Evolutionary conservation across 2,888 invertebrate species (phyloP).

Genomic region (Corbicula japonica): DNA sequence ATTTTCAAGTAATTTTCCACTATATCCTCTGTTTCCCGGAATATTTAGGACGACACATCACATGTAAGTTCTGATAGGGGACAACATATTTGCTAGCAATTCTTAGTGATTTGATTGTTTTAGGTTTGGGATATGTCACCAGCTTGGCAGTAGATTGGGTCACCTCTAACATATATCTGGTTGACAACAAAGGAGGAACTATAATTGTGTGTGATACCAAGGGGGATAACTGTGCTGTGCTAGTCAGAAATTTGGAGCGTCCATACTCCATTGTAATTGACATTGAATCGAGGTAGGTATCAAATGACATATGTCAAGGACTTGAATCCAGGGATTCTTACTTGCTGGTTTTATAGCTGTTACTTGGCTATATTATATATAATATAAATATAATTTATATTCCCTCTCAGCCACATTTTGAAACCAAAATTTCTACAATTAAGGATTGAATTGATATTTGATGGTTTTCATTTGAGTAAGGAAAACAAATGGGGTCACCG

Average conservation of each 20-base stretch:
- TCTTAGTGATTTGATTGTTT: neutral
- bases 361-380: neutral
- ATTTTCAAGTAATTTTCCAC: neutral
- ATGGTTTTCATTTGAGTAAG: neutral
- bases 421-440: neutral
- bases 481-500: too few species aligned
- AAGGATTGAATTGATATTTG: neutral
- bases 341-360: neutral
- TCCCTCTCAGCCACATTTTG: neutral
- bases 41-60: neutral
- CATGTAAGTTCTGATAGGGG: neutral
- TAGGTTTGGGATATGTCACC: slow-evolving; percentile 26
- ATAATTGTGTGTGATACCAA: slow-evolving; percentile 43
- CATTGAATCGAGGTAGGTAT: slow-evolving; percentile 9
- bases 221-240: slow-evolving; percentile 46
- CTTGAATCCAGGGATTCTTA: neutral
- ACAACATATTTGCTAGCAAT: neutral
- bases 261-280: slow-evolving; percentile 23
- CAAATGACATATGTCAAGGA: neutral
- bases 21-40: too few species aligned
- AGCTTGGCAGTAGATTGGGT: slow-evolving; percentile 37
- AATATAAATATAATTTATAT: neutral
- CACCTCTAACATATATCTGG: slow-evolving; percentile 29
- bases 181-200: slow-evolving; percentile 29
- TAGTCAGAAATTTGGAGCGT: slow-evolving; percentile 2